Percentiles rank a stretch among this genome's conserved stretches.
Conservation (phyloP, 2,113 vertebrate species). For the Tragelaphus scriptus region DNA sequence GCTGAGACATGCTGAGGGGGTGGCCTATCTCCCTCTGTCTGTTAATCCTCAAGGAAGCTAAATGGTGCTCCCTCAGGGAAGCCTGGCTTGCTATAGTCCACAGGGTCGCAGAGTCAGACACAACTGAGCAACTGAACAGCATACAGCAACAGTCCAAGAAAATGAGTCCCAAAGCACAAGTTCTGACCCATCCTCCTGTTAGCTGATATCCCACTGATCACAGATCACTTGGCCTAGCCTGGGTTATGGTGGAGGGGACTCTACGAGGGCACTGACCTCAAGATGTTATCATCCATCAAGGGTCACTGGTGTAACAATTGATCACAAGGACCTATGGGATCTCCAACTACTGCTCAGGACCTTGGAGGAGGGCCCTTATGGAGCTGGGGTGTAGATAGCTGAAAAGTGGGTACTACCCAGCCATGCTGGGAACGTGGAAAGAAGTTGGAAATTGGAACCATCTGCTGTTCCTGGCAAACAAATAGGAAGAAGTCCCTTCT, state of each 20-base stretch:
- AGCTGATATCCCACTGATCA: neutral
- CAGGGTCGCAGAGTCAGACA: neutral
- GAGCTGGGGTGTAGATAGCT: neutral
- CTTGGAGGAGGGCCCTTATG: neutral
- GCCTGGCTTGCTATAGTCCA: neutral
- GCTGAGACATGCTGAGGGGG: neutral
- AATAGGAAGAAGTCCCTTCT: neutral
- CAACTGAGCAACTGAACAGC: neutral
- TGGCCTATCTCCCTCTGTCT: neutral
- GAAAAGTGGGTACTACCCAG: neutral
- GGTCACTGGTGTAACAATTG: neutral
- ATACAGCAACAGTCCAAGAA: neutral
- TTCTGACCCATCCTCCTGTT: neutral
- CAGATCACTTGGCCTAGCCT: neutral
- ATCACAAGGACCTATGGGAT: neutral
- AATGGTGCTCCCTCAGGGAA: neutral
- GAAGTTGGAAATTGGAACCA: neutral
- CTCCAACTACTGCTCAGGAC: neutral
- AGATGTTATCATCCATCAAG: neutral
- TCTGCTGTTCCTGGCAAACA: neutral
- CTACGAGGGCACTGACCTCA: neutral
- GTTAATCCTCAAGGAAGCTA: neutral
- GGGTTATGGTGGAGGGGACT: accelerated
- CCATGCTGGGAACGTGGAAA: neutral
- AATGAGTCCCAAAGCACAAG: neutral